A percentile compares a stretch with the other conserved stretches of the same genome.
Evolutionary conservation across 2,113 vertebrate genomes (phyloP).

Genomic region (Tonatia bakeri): DNA sequence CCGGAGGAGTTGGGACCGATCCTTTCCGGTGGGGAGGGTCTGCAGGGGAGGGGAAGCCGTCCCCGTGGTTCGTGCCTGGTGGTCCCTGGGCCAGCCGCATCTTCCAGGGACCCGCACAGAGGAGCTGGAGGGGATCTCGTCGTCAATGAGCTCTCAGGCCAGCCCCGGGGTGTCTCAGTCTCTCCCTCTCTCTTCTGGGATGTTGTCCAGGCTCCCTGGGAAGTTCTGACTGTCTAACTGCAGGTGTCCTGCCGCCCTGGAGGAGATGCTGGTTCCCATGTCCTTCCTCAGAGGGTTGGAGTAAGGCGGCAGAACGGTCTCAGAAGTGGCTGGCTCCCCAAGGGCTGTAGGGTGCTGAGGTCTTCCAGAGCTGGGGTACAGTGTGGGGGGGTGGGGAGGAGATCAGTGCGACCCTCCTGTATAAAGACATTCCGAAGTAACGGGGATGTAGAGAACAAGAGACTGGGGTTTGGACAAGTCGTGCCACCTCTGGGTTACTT

Average conservation of each 20-base stretch:
- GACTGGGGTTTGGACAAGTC: background rate
- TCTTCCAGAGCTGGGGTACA: background rate
- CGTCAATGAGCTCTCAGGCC: background rate
- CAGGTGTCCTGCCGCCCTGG: background rate
- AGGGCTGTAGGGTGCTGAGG: background rate
- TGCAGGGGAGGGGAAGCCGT: background rate
- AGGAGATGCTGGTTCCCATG: background rate
- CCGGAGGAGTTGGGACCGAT: background rate
- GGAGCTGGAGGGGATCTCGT: background rate
- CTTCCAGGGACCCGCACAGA: background rate
- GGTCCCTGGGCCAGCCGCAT: background rate
- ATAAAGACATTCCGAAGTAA: background rate
- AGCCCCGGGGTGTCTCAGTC: background rate
- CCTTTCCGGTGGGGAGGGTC: background rate
- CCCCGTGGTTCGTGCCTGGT: background rate
- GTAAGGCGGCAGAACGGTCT: background rate
- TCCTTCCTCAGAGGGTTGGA: background rate
- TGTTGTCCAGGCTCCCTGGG: background rate
- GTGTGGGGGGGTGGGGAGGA: accelerated
- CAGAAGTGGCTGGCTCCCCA: background rate
- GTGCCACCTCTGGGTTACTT: constrained; percentile 5
- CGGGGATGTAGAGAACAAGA: background rate
- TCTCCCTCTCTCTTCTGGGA: background rate
- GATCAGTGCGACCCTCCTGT: background rate
- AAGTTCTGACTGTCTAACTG: background rate